Evolutionary conservation across 2,797 vertebrate genomes (phyloP), one percentile per base, ranked within the genome.

Genomic region (Danio choprae): DNA sequence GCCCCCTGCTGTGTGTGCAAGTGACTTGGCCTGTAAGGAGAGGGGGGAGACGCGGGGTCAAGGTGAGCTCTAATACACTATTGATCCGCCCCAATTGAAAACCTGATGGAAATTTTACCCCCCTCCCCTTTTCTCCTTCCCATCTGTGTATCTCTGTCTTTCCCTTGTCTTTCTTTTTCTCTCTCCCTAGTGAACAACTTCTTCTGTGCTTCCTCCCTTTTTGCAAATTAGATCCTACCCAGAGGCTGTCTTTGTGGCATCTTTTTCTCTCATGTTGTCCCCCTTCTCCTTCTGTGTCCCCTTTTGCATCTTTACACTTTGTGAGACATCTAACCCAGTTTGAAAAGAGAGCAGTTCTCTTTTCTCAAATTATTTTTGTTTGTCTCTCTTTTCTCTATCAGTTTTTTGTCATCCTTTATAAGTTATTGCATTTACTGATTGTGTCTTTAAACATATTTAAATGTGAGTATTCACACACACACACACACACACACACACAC

Each of bases 31-130:
- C 91, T 91, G 90, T 92, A 92, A 90, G 79, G 75, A 79, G 84
- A 90, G 87, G 89, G 90, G 91, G 91, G 90, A 89, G 91, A 89
- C 89, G 90, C 71, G 87, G 93, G 94, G 94, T 95, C 94, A 95
- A 95, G 94, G 94, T 94, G 94, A 94, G 93, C 93, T 94, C 93
- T 95, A 95, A 95, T 94, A 94, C 94, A 95, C 91, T 95, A 95
- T 95, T 95, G 94, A 95, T 95, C 94, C 89, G 85, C 89, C 92
- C 94, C 94, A 94, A 95, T 95, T 95, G 94, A 95, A 95, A 94
- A 94, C 92, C 93, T 95, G 94, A 95, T 94, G 94, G 94, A 94
- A 94, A 94, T 94, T 94, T 93, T 93, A 92, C 90, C 91, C 90
- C 89, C 85, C 68, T 15, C 70, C 41, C 79, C 82, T 83, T 46